Conservation (phyloP, 2,797 vertebrate genomes). For the Gastrophryne carolinensis region DNA sequence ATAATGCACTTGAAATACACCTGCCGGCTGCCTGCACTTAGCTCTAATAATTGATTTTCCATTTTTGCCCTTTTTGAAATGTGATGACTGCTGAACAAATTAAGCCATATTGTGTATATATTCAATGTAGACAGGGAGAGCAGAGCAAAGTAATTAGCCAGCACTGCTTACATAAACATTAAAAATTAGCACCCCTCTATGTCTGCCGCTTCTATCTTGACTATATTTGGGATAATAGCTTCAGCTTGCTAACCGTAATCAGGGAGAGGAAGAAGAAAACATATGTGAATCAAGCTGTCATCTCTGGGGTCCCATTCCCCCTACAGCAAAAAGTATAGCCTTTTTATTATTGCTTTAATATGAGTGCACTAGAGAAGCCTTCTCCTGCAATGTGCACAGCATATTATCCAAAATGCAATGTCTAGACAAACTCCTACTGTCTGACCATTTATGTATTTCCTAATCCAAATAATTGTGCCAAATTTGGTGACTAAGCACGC, state of each 20-base stretch:
- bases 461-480: constrained; percentile 69
- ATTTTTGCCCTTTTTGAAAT: constrained; percentile 19
- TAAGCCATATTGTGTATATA: constrained; percentile 26
- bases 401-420: constrained; percentile 69
- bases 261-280: constrained; percentile 8
- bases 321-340: neutral
- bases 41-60: constrained; percentile 41
- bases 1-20: constrained; percentile 24
- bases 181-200: neutral
- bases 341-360: constrained; percentile 55
- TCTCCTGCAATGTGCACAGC: constrained; percentile 63
- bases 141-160: constrained; percentile 9
- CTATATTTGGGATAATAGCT: constrained; percentile 25
- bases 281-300: constrained; percentile 7
- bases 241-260: neutral
- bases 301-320: neutral
- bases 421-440: constrained; percentile 80
- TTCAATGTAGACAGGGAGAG: neutral
- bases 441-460: constrained; percentile 75
- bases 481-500: constrained; percentile 74
- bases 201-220: neutral
- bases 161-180: constrained; percentile 8
- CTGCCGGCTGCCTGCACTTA: constrained; percentile 7
- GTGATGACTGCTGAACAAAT: constrained; percentile 18
- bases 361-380: constrained; percentile 64